A percentile compares a stretch with the other conserved stretches of the same genome.
Evolutionary conservation across 2,113 vertebrate species (phyloP).

Genomic region (Nesoenas mayeri): DNA sequence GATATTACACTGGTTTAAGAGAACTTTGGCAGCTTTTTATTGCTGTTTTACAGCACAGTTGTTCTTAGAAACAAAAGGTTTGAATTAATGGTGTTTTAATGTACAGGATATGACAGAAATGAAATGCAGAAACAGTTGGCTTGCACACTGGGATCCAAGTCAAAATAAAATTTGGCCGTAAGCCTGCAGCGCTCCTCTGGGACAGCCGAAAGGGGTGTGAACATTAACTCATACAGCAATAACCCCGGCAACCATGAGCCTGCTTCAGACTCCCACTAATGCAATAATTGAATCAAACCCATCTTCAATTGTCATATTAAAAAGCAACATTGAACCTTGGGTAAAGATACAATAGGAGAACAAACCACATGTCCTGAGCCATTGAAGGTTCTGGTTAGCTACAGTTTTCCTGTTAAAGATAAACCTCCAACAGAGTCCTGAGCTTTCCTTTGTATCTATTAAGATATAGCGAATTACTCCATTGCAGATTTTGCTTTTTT

Average conservation of each 20-base stretch:
- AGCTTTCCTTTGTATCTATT: not conserved
- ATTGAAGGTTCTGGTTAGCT: not conserved
- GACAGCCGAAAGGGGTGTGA: conserved; percentile 50
- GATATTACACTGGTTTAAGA: not conserved
- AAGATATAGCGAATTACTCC: not conserved
- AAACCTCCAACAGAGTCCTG: not conserved
- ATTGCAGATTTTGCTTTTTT: not conserved
- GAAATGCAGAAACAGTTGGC: conserved; percentile 67
- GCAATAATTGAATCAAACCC: conserved; percentile 53
- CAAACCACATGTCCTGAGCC: not conserved
- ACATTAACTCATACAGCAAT: conserved; percentile 48
- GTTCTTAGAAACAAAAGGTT: conserved; percentile 66
- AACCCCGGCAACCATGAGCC: not conserved
- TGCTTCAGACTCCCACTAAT: conserved; percentile 50
- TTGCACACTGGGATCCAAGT: conserved; percentile 47
- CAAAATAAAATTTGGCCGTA: conserved; percentile 49
- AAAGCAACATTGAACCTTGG: not conserved
- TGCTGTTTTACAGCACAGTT: conserved; percentile 25
- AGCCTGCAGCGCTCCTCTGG: conserved; percentile 33
- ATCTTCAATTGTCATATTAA: conserved; percentile 29
- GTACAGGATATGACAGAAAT: conserved; percentile 67
- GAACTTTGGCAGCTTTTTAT: conserved; percentile 37
- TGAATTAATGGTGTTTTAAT: conserved; percentile 60
- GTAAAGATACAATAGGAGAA: not conserved
- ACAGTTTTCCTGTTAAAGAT: not conserved